Evolutionary conservation across 2,113 vertebrate species (phyloP).

Genomic region (Perca fluviatilis): DNA sequence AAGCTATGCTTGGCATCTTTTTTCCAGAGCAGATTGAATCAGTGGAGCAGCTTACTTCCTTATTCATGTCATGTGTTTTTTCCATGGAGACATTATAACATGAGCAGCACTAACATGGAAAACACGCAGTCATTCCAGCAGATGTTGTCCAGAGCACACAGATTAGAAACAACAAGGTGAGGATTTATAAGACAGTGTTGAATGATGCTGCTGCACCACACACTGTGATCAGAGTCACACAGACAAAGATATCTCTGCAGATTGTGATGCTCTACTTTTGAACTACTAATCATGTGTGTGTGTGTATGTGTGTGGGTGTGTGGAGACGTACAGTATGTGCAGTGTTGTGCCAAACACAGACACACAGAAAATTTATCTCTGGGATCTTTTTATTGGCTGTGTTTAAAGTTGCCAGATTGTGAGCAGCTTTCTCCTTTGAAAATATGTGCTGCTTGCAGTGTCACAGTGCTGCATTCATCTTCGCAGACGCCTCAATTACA

Average conservation of each 20-base stretch:
- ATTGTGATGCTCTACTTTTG: slow-evolving; percentile 61
- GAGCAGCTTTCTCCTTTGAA: slow-evolving; percentile 69
- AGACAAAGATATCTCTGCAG: slow-evolving; percentile 38
- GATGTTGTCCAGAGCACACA: slow-evolving; percentile 59
- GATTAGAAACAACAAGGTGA: slow-evolving; percentile 65
- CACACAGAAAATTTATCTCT: slow-evolving; percentile 64
- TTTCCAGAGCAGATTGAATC: slow-evolving; percentile 39
- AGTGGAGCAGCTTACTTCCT: slow-evolving; percentile 43
- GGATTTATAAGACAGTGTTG: slow-evolving; percentile 45
- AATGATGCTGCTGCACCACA: slow-evolving; percentile 51
- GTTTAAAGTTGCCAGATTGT: slow-evolving; percentile 76
- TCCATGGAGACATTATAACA: slow-evolving; percentile 46
- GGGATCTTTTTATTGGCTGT: slow-evolving; percentile 72
- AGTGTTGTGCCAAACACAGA: slow-evolving; percentile 52
- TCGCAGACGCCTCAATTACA: slow-evolving; percentile 73
- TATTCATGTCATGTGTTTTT: slow-evolving; percentile 66
- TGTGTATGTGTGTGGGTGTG: slow-evolving; percentile 37
- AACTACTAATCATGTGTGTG: slow-evolving; percentile 62
- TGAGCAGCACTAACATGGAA: slow-evolving; percentile 47
- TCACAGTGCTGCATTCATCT: slow-evolving; percentile 72
- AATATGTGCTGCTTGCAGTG: slow-evolving; percentile 43
- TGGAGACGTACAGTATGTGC: slow-evolving; percentile 22
- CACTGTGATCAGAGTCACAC: slow-evolving; percentile 62
- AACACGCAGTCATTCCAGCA: slow-evolving; percentile 53
- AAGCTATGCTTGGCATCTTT: slow-evolving; percentile 22